Percentiles rank a stretch among this genome's conserved stretches.
These are phyloP conservation scores for Stegodyphus mimosarum DNA, from an alignment of 1,140 invertebrate species.

Conservation along the genomic window DNA sequence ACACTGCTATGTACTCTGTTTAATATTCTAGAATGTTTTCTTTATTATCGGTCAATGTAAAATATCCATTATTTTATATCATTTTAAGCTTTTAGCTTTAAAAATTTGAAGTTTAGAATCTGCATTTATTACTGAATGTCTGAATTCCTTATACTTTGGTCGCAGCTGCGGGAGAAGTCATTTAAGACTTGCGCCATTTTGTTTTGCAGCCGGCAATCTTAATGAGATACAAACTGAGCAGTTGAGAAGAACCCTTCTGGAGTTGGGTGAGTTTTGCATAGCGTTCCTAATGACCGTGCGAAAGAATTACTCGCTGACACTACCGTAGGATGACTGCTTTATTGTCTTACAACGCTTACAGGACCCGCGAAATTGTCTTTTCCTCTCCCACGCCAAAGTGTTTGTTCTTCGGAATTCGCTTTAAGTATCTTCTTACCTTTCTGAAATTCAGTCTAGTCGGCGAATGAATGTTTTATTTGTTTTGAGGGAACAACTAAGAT, in stretches of 20 bases:
- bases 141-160: too few species aligned
- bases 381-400: conserved; percentile 8
- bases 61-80: too few species aligned
- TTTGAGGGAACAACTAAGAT: too few species aligned
- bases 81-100: too few species aligned
- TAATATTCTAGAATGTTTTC: too few species aligned
- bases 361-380: conserved; percentile 31
- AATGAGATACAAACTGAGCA: conserved; percentile 19
- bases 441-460: background rate
- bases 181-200: too few species aligned
- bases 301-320: conserved; percentile 20
- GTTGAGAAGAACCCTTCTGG: background rate
- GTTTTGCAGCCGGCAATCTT: background rate
- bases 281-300: conserved; percentile 12
- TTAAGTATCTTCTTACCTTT: conserved; percentile 40
- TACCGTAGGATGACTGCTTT: conserved; percentile 21
- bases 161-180: too few species aligned
- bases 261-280: background rate
- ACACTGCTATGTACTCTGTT: too few species aligned
- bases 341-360: conserved; percentile 43
- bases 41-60: too few species aligned
- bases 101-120: too few species aligned
- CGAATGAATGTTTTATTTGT: too few species aligned
- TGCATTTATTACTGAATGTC: too few species aligned
- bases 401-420: background rate